Base-by-base conservation (phyloP, 2,888 invertebrate genomes). In the Amiota mariae region DNA sequence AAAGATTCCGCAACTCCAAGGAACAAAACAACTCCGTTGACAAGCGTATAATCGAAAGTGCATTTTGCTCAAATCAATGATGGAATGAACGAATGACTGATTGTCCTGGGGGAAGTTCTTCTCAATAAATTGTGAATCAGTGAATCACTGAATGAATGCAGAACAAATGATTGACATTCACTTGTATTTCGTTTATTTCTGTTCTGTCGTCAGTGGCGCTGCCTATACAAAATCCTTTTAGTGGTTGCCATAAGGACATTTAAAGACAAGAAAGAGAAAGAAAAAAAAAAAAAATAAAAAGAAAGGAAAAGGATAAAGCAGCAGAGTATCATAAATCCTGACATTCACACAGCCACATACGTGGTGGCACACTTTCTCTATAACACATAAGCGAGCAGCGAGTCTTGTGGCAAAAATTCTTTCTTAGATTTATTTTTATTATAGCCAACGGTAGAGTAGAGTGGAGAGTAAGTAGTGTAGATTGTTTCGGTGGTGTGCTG, bases 81-180 rank as follows among this genome's bases (percentile, higher is more conserved):
- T 51, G 10, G 54, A 51, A 51, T 51, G 54, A 51, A n/a, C 10
- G 54, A 51, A 12, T 51, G 54, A 51, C 54, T 51, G 54, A 51
- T 36, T 36, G 36, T 6, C 36, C 36, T 36, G 36, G 36, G 36
- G 36, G 36, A n/a, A n/a, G n/a, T n/a, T n/a, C n/a, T 36, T 36
- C 36, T 2, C 36, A 36, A 36, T 36, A 36, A 36, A 36, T 36
- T 36, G 36, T 36, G 36, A 51, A 51, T 3, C 54, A 51, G 8
- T 51, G 13, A 51, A 4, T n/a, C 2, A 51, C 51, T 6, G 36
- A 63, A 63, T 63, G 63, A 63, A 24, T 63, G 46, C 63, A 63
- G 13, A n/a, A 63, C 63, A 63, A 63, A 63, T 63, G 63, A 36
- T n/a, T 63, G 63, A 63, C 63, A 63, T 63, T 63, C 13, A 36